Evolutionary conservation across 2,113 vertebrate genomes (phyloP), one percentile per base, ranked within the genome.

Genomic region (Rhizomys pruinosus): DNA sequence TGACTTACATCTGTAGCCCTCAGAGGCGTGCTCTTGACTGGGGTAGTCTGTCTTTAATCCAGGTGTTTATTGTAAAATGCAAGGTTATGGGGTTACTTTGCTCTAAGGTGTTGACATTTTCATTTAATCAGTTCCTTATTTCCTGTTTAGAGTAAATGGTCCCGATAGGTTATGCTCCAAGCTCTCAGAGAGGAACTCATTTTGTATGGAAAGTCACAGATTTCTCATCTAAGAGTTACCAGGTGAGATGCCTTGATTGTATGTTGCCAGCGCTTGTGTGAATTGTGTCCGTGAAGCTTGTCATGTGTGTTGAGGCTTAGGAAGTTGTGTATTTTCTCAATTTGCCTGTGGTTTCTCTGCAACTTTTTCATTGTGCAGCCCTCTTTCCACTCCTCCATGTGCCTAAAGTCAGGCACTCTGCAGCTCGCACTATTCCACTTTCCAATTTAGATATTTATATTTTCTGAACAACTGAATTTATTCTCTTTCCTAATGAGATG

Each of bases 131-230:
- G 37, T 11, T 72, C 23, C 66, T 91, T 29, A 84, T 84, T 94
- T 52, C 13, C 37, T 85, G 13, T 79, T n/a, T 69, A 93, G 39
- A 81, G 22, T 23, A 57, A 82, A 25, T 16, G 32, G 13, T 91
- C 66, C 68, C 64, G 3, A 37, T 19, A 73, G 59, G 27, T 73
- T 61, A 57, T 19, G 69, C 69, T 82, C 6, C 84, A 59, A 8
- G n/a, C 2, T 81, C 82, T 71, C 63, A 95, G 44, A 93, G 84
- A 85, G 25, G 84, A 82, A 20, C 34, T 42, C 12, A 34, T 81
- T 87, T 61, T 61, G 19, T 34, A 89, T 71, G 19, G 39, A 29
- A 92, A 92, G 90, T 64, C 22, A 29, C 82, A 12, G 68, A 27
- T 77, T 87, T 92, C 44, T 84, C 61, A 81, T n/a, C 37, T 37